Percentiles rank a stretch among this genome's conserved stretches.
These are phyloP conservation scores for Dryobota labecula DNA, from an alignment of 2,888 invertebrate species.

Conservation along the genomic window DNA sequence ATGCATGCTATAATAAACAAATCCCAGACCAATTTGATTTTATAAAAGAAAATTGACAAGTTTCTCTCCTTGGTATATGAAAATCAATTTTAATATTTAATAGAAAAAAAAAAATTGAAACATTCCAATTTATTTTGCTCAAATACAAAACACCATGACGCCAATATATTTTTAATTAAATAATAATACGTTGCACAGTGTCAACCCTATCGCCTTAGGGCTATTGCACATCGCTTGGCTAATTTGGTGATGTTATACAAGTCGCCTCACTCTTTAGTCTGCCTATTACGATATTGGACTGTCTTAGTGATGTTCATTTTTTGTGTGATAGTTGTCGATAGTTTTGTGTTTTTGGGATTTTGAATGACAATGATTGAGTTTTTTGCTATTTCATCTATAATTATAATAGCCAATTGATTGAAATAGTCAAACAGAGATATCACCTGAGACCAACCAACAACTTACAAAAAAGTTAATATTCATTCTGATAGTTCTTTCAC, in stretches of 20 bases:
- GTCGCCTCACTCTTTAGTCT: constrained; percentile 89
- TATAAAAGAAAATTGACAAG: not conserved
- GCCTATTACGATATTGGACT: constrained; percentile 89
- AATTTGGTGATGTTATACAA: constrained; percentile 90
- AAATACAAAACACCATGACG: constrained; percentile 51
- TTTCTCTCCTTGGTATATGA: not conserved
- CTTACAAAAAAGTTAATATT: not conserved
- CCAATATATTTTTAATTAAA: constrained; percentile 45
- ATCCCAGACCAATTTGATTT: not conserved
- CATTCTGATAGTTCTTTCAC: not conserved
- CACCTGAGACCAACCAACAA: not conserved
- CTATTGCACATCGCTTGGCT: constrained; percentile 87
- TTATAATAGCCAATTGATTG: not conserved
- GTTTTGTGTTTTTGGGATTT: not conserved
- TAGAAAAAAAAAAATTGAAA: not conserved
- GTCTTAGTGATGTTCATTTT: constrained; percentile 71
- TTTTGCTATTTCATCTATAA: not conserved
- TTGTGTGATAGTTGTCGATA: constrained; percentile 46
- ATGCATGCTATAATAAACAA: not conserved
- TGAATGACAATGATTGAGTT: not conserved
- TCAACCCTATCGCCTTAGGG: constrained; percentile 86
- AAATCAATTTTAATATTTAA: not conserved
- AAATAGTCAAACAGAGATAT: not conserved
- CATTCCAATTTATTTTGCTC: constrained; percentile 10
- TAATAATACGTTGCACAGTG: constrained; percentile 55